Evolutionary conservation across 2,113 vertebrate genomes (phyloP), one percentile per base, ranked within the genome.

Genomic region (Chaenogobius annularis): DNA sequence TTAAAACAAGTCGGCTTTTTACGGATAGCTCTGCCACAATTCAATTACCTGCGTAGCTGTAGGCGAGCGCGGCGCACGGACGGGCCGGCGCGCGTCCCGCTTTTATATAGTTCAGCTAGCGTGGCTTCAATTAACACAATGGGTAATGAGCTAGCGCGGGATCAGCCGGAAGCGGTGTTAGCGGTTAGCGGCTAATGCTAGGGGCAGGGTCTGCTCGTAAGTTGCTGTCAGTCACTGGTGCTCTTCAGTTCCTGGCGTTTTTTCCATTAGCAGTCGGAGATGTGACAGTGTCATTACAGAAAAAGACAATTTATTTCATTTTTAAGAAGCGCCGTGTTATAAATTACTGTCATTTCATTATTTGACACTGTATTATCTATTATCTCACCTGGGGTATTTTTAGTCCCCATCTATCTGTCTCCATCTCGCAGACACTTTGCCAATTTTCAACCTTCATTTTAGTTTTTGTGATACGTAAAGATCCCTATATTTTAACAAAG

Each of bases 21-120:
- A 90, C 86, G 69, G 88, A 90, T 88, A 92, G 92, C 90, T 82
- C 89, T 87, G 90, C 89, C 90, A 90, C 91, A 93, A 93, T 94
- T 93, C 92, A 93, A 94, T 94, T 93, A 93, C 92, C 90, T 93
- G 87, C 83, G 87, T 93, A 90, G 93, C 92, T 92, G 85, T 78
- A 92, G 93, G 93, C 12, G 89, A 89, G 80, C 80, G 89, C 77
- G 70, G 40, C 78, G 73, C 72, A 80, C 74, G 59, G 19, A 86
- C 77, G 85, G 88, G 87, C 88, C 88, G 90, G 87, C 85, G 77
- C 87, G 87, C 87, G 80, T 78, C 81, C 72, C 77, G 86, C 89
- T 92, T 92, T 58, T 58, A 58, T 87, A 88, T 82, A 82, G 85
- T 89, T 87, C 80, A 89, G 85, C 74, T 92, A 91, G 85, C 48